phyloP scores from a whole-genome alignment of 2,113 vertebrate genomes.

The Gracilinanus agilis region DNA sequence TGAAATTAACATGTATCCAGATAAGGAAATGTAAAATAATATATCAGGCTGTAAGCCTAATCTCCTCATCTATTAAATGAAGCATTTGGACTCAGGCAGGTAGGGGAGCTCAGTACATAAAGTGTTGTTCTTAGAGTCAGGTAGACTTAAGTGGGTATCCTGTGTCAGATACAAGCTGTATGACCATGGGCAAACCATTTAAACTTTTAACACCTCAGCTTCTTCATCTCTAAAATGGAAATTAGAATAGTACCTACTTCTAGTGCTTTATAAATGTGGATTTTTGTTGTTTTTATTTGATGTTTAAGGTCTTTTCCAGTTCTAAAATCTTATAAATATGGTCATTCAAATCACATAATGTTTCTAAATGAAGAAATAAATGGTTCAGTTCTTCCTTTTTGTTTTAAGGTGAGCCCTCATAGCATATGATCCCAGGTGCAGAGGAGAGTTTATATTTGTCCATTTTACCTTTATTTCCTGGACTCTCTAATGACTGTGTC shows the following conservation, averaged over 20 bases:
- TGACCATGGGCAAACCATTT: not conserved
- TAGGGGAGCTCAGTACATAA: not conserved
- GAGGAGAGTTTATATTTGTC: not conserved
- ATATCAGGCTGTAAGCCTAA: not conserved
- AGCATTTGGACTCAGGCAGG: not conserved
- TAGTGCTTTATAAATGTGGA: not conserved
- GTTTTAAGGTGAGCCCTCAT: not conserved
- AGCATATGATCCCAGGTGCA: not conserved
- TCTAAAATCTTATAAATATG: not conserved
- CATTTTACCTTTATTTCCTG: not conserved
- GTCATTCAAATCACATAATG: not conserved
- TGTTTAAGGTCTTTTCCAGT: not conserved
- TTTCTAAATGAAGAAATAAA: not conserved
- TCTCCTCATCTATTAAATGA: not conserved
- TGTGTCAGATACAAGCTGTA: not conserved
- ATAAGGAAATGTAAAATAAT: not conserved
- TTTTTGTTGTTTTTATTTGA: not conserved
- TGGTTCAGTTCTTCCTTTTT: not conserved
- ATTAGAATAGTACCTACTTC: not conserved
- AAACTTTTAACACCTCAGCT: not conserved
- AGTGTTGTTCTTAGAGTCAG: not conserved
- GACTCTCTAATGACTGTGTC: not conserved
- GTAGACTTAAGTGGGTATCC: not conserved
- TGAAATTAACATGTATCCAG: not conserved
- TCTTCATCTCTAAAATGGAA: not conserved